Base-by-base conservation (phyloP, 1,140 invertebrate species). In the Leptinotarsa lineolata region DNA sequence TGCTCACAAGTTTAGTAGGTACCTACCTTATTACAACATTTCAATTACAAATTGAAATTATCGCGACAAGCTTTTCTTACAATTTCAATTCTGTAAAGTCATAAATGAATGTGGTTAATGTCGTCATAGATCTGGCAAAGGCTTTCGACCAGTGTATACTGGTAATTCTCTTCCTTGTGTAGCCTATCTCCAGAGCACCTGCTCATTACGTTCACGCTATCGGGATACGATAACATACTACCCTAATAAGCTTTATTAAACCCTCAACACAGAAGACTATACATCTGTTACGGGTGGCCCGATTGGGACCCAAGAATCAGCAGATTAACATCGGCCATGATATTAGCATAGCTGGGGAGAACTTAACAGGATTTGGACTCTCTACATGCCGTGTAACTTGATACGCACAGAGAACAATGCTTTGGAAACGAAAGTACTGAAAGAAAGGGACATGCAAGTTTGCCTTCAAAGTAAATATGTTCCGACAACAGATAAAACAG, bases 301-400 rank as follows among this genome's bases (percentile, higher is more conserved):
- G 61, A 64, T 21, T 22, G 61, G 61, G 61, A 15, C 24, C 24
- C 61, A 24, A 24, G 61, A 64, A 30, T 64, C 24, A 64, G 61
- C 20, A 24, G 30, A 30, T 66, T 66, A 66, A 44, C 64, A 66
- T 66, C 18, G 30, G 64, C 64, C 64, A 66, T 22, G 64, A 66
- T 66, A 66, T 66, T 66, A 66, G 64, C 64, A 66, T 66, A 66
- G 64, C 39, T 66, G 3, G 64, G 22, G 64, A 16, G 39, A 44
- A 66, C 22, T n/a, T 66, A 66, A 66, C 64, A 39, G 39, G 64
- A 66, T 66, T 66, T 66, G 64, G 22, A 16, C 22, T 65, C 20
- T 30, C 63, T 66, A 66, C 64, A 16, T 66, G 44, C 39, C 39
- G n/a, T 66, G 64, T n/a, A 66, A 15, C n/a, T 54, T 54, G 48